Evolutionary conservation across 2,113 vertebrate species (phyloP).

Genomic region (Typhlomys cinereus): DNA sequence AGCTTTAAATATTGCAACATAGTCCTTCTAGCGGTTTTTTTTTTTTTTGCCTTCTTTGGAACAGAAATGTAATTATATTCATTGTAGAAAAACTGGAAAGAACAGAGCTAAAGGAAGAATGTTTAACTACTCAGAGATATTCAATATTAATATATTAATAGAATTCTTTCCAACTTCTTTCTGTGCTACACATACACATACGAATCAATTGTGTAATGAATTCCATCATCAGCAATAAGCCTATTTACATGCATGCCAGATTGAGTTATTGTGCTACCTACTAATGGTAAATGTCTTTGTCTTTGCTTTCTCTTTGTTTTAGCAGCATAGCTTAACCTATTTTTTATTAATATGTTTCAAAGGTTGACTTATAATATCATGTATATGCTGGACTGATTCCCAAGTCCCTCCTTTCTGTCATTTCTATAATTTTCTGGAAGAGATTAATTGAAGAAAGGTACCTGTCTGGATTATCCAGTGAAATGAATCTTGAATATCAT

Average conservation of each 20-base stretch:
- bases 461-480: background rate
- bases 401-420: background rate
- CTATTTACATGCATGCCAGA: background rate
- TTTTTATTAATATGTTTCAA: background rate
- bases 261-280: background rate
- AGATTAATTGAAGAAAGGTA: background rate
- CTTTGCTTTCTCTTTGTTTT: background rate
- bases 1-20: background rate
- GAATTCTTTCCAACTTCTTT: background rate
- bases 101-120: background rate
- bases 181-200: background rate
- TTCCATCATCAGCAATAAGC: background rate
- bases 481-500: background rate
- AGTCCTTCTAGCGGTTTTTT: background rate
- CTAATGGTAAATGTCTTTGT: background rate
- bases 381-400: background rate
- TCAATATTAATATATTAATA: background rate
- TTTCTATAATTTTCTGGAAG: conserved; percentile 4
- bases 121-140: background rate
- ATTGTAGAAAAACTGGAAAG: background rate
- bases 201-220: too few species aligned
- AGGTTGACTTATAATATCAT: background rate
- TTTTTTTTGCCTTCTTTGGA: background rate
- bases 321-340: background rate
- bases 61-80: background rate